Evolutionary conservation across 2,113 vertebrate genomes (phyloP).

Genomic region (Odocoileus virginianus): DNA sequence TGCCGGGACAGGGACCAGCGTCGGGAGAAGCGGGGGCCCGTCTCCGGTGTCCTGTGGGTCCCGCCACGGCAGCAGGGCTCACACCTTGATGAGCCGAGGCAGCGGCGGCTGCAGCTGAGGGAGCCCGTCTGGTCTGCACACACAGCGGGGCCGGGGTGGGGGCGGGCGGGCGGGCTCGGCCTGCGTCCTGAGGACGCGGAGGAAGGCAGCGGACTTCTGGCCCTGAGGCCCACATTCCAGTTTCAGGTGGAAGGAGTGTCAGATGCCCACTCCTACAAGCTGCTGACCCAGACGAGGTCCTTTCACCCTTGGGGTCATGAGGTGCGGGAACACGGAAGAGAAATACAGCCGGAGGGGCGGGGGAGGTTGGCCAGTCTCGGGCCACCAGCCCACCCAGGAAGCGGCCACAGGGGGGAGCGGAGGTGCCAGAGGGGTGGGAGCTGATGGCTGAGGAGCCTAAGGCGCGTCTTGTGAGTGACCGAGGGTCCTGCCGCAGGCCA

Average conservation of each 20-base stretch:
- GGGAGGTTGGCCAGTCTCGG: not conserved
- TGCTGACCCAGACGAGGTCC: not conserved
- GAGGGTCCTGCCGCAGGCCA: not conserved
- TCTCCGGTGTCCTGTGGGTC: not conserved
- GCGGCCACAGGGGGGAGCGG: too few species aligned
- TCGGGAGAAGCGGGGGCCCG: not conserved
- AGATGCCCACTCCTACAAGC: not conserved
- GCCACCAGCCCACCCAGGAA: not conserved
- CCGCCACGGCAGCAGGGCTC: not conserved
- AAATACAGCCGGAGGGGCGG: not conserved
- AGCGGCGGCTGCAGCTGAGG: rapidly evolving
- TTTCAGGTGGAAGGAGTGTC: not conserved
- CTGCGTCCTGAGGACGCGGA: rapidly evolving
- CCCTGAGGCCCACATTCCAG: not conserved
- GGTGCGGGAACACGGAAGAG: not conserved
- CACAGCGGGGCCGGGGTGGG: not conserved
- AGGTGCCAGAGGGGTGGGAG: not conserved
- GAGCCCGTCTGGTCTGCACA: not conserved
- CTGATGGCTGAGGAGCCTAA: not conserved
- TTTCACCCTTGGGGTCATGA: not conserved
- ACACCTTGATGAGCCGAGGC: not conserved
- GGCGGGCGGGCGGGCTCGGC: not conserved
- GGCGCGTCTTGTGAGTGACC: rapidly evolving
- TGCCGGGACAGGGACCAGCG: rapidly evolving
- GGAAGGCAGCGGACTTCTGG: not conserved